Conservation (phyloP, 2,888 invertebrate genomes). For the Mythimna lalbum region DNA sequence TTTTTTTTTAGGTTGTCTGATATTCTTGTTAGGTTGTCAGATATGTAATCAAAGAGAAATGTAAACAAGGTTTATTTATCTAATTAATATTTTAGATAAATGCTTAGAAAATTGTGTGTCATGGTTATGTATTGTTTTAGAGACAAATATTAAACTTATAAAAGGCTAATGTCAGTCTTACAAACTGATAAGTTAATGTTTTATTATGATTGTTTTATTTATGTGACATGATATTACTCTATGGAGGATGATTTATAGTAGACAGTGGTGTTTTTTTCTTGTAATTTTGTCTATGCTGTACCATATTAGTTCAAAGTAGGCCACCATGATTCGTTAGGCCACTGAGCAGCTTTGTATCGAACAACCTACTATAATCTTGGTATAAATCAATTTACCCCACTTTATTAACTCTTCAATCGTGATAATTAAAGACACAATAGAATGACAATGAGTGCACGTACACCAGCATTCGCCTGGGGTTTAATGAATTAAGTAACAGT, state of each 20-base stretch:
- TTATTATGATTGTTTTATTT: not conserved
- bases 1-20: slow-evolving; percentile 35
- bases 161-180: not conserved
- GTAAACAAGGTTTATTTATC: not conserved
- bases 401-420: too few species aligned
- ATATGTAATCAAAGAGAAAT: slow-evolving; percentile 4
- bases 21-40: not conserved
- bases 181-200: not conserved
- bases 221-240: not conserved
- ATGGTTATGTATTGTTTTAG: slow-evolving; percentile 1
- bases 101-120: not conserved
- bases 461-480: too few species aligned
- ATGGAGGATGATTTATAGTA: too few species aligned
- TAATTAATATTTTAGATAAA: not conserved
- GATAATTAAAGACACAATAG: too few species aligned
- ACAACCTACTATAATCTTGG: not conserved
- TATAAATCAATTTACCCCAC: not conserved
- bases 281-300: not conserved
- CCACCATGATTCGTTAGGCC: not conserved
- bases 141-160: not conserved
- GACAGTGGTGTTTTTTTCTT: not conserved
- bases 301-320: not conserved
- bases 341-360: not conserved
- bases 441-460: too few species aligned
- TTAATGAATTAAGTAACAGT: too few species aligned